A percentile compares a stretch with the other conserved stretches of the same genome.
These are phyloP conservation scores for Catostomus latipinnis DNA, from an alignment of 2,797 vertebrate genomes.

Conservation along the genomic window DNA sequence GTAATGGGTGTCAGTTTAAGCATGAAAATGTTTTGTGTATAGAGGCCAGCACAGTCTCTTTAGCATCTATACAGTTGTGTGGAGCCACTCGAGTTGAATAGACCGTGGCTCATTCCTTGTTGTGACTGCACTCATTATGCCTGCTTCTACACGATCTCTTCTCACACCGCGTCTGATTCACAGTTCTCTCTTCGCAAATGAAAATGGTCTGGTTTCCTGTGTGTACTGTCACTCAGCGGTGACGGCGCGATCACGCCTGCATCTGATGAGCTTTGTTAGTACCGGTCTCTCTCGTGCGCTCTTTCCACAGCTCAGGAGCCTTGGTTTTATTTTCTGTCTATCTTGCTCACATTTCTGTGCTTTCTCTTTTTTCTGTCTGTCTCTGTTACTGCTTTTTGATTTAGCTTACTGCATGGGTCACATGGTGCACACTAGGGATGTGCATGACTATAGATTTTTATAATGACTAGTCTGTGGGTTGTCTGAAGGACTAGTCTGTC, in stretches of 20 bases:
- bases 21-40: background rate
- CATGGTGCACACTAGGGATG: background rate
- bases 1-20: background rate
- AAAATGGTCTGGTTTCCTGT: slow-evolving; percentile 59
- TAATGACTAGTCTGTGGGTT: too few species aligned
- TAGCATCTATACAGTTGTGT: background rate
- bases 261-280: slow-evolving; percentile 43
- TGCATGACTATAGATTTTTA: too few species aligned
- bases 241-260: slow-evolving; percentile 34
- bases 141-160: slow-evolving; percentile 51
- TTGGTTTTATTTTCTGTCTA: slow-evolving; percentile 11
- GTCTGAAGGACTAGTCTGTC: too few species aligned
- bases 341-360: slow-evolving; percentile 2
- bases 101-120: slow-evolving; percentile 50
- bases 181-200: slow-evolving; percentile 25
- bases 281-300: background rate
- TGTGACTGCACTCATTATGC: slow-evolving; percentile 54
- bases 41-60: slow-evolving; percentile 10
- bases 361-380: background rate
- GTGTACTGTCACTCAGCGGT: slow-evolving; percentile 20
- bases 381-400: slow-evolving; percentile 2
- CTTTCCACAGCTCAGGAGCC: slow-evolving; percentile 12
- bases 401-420: slow-evolving; percentile 24
- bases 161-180: slow-evolving; percentile 29
- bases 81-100: slow-evolving; percentile 22